A percentile compares a stretch with the other conserved stretches of the same genome.
phyloP scores from a whole-genome alignment of 2,888 invertebrate genomes.

The Nomada ferruginata region DNA sequence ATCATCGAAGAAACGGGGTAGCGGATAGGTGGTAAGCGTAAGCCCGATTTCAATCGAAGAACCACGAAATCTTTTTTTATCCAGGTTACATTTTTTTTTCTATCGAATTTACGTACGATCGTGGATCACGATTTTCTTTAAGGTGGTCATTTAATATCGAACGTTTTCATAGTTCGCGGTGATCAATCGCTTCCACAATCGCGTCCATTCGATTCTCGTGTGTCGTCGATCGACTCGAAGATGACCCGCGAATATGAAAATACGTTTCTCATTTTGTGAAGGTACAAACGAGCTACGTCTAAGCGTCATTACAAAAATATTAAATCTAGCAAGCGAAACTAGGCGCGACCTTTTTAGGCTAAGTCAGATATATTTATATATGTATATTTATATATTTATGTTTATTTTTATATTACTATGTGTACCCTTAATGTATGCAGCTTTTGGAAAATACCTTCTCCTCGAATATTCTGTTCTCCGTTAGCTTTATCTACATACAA shows the following conservation, averaged over 20 bases:
- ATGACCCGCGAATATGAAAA: constrained; percentile 18
- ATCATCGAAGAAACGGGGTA: constrained; percentile 8
- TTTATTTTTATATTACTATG: constrained; percentile 52
- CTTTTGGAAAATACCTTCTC: constrained; percentile 74
- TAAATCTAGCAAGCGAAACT: constrained; percentile 84
- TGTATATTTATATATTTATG: constrained; percentile 39
- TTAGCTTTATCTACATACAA: constrained; percentile 43
- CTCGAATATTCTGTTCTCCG: constrained; percentile 53
- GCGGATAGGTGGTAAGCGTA: constrained; percentile 14
- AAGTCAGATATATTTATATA: constrained; percentile 44
- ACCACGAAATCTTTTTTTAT: constrained; percentile 10
- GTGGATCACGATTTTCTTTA: neutral
- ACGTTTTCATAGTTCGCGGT: neutral
- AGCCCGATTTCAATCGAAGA: constrained; percentile 25
- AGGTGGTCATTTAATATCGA: constrained; percentile 4
- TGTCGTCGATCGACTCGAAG: neutral
- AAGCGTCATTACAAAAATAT: constrained; percentile 84
- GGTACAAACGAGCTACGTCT: constrained; percentile 80
- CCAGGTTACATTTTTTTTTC: neutral
- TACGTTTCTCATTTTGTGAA: constrained; percentile 57
- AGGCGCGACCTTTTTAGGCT: constrained; percentile 66
- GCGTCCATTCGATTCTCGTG: constrained; percentile 22
- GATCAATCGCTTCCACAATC: neutral
- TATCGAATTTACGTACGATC: neutral
- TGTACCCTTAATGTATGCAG: constrained; percentile 47